Base-by-base conservation (phyloP, 2,888 invertebrate genomes). In the Euzophera pinguis region DNA sequence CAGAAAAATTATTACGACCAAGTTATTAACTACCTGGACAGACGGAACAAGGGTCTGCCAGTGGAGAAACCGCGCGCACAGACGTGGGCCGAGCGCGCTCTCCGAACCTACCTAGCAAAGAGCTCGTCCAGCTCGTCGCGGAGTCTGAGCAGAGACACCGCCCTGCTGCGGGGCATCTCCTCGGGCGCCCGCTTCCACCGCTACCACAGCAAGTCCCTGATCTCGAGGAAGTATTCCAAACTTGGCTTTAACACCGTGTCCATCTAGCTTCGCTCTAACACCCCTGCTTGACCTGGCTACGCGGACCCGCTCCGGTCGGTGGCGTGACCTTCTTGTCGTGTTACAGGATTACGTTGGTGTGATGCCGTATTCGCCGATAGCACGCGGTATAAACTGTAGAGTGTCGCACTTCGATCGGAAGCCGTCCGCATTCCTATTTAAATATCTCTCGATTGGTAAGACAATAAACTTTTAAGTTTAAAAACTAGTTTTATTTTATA, bases 1-100 rank as follows among this genome's bases (percentile, higher is more conserved):
- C 93, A 94, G 85, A 93, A 93, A 81, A 96, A 95, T 85, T 97
- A 97, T 80, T 97, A 96, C 83, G 93, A 96, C 75, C 96, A 96
- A 75, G 94, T 95, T 56, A 95, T 97, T 79, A 93, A 94, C 53
- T 97, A 94, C 85, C 82, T 97, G 83, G 94, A 97, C 79, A 93
- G 94, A 73, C 92, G 95, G 65, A 92, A 94, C 81, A 91, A 91
- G 62, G 96, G 96, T 0, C 72, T 93, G 49, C 84, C 78, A 1
- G 92, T 94, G 47, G 96, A 96, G 64, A 91, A 92, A 56, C 97
- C 96, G 1, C 91, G 93, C 52, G 93, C 96, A 12, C 95, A 96
- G 83, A 96, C 96, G 29, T 97, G 97, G 97, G 95, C 94, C 47
- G 97, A 97, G 80, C 92, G 97, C 52, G 94, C 93, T 38, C 91